Evolutionary conservation across 2,888 invertebrate species (phyloP), one percentile per base, ranked within the genome.

Genomic region (Drosophila pegasa): DNA sequence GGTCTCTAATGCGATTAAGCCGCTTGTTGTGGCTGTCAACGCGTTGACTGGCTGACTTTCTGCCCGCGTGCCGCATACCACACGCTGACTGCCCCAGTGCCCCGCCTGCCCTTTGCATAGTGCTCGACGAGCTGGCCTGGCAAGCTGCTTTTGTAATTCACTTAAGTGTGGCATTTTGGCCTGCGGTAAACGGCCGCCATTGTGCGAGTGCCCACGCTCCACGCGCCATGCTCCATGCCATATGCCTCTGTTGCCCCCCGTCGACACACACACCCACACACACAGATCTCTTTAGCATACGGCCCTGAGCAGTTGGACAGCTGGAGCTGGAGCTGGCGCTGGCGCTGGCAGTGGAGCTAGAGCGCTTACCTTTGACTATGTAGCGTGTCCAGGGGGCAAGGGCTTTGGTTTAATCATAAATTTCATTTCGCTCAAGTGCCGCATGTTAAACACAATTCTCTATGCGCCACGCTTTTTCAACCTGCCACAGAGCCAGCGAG

Each of bases 1-100:
- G 43, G 22, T 12, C 79, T 85, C 88, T 87, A 89, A 87, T 89
- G 88, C 89, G 90, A 89, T 87, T 87, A 87, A 87, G 89, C 88
- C 89, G 87, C 89, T 87, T 89, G 87, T 87, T 87, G 89, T 87
- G 89, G 89, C 87, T 89, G 89, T 87, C 89, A 87, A 87, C 89
- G 89, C 89, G 89, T 84, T 89, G 83, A 84, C 83, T 88, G 85
- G 59, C 70, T 80, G 66, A 67, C 80, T 75, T 31, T 29, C 67
- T 64, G 64, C 25, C 43, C 35, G 10, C 31, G 48, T 29, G 8
- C 38, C 40, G 43, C 35, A 12, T 4, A 48, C 55, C 60, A 22
- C n/a, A 7, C 16, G 25, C 64, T 33, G 25, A 14, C 14, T 48
- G 14, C 20, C 33, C 14, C 41, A 16, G 12, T 16, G 9, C 1